Percentiles rank a stretch among this genome's conserved stretches.
Evolutionary conservation across 1,140 invertebrate genomes (phyloP).

Genomic region (Platyscapa corneri): DNA sequence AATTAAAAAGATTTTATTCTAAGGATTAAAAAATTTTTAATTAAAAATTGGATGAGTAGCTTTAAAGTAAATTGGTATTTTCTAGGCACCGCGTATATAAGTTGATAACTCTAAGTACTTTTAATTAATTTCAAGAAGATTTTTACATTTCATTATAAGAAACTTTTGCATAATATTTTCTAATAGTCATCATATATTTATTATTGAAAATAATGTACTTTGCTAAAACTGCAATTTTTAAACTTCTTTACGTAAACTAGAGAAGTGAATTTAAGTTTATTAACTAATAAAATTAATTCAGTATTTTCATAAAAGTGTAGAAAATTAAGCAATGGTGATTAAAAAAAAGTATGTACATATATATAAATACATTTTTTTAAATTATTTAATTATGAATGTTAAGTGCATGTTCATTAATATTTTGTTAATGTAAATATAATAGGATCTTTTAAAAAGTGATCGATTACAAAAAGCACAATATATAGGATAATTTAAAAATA

Average conservation of each 20-base stretch:
- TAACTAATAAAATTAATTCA: too few species aligned
- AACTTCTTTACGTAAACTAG: not conserved
- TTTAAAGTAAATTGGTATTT: not conserved
- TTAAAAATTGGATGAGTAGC: not conserved
- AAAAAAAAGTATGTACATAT: too few species aligned
- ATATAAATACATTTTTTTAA: too few species aligned
- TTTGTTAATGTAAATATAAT: too few species aligned
- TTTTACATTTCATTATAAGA: not conserved
- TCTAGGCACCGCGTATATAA: not conserved
- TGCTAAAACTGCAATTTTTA: not conserved
- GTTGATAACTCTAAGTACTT: not conserved
- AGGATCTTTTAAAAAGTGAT: too few species aligned
- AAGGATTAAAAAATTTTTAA: not conserved
- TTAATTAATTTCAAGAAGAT: not conserved
- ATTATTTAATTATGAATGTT: too few species aligned
- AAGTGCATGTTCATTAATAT: too few species aligned
- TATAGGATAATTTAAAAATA: too few species aligned
- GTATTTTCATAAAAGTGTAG: too few species aligned
- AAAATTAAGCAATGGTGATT: too few species aligned
- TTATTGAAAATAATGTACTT: not conserved
- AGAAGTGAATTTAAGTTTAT: too few species aligned
- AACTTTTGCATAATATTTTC: not conserved
- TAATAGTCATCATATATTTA: not conserved
- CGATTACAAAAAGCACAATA: too few species aligned
- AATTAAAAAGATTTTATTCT: not conserved